Conservation (phyloP, 2,888 invertebrate species). For the Drosophila algonquin region DNA sequence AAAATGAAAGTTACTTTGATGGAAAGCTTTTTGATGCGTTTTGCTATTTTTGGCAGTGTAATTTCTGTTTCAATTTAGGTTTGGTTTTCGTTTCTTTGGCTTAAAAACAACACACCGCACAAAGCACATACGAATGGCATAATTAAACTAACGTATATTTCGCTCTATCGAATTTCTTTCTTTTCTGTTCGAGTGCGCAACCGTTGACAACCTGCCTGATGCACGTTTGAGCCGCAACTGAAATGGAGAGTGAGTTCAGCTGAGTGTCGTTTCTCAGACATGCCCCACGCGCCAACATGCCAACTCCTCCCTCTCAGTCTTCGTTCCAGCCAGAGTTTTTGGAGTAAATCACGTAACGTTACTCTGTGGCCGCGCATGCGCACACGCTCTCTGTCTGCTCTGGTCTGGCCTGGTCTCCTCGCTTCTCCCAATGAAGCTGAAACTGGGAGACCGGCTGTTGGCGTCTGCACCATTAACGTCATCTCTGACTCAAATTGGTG, state of each 20-base stretch:
- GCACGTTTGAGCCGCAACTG: constrained; percentile 62
- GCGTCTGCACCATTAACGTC: constrained; percentile 61
- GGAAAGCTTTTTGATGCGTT: constrained; percentile 18
- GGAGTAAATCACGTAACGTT: constrained; percentile 61
- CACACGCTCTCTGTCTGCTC: constrained; percentile 19
- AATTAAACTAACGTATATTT: constrained; percentile 59
- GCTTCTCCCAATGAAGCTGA: background rate
- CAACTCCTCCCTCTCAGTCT: background rate
- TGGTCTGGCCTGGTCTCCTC: background rate
- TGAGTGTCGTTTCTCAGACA: constrained; percentile 17
- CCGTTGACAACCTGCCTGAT: constrained; percentile 50
- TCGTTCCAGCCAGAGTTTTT: background rate
- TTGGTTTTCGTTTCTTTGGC: constrained; percentile 18
- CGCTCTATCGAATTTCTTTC: constrained; percentile 8
- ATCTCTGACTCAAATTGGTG: constrained; percentile 53
- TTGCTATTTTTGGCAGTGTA: constrained; percentile 41
- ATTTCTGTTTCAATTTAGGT: constrained; percentile 36
- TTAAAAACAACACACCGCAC: constrained; percentile 33
- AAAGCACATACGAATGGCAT: constrained; percentile 61
- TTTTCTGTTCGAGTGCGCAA: constrained; percentile 4
- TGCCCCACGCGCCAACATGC: constrained; percentile 61
- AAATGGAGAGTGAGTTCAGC: constrained; percentile 64
- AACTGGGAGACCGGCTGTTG: constrained; percentile 38
- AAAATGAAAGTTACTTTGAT: constrained; percentile 67
- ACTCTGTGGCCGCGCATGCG: constrained; percentile 29